phyloP scores from a whole-genome alignment of 2,888 invertebrate species.

The Eurois occulta region DNA sequence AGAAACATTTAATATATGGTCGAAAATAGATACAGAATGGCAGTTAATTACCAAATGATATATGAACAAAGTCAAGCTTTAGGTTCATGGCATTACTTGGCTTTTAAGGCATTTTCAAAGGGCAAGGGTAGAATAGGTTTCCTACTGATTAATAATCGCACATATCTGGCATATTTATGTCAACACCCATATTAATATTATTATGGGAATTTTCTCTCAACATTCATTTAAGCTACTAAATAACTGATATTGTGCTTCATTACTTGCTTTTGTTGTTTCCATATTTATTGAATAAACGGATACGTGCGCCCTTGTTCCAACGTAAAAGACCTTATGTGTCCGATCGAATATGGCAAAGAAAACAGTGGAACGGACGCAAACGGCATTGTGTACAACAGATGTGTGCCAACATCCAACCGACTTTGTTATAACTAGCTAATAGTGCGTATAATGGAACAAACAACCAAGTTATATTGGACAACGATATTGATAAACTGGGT shows the following conservation, averaged over 20 bases:
- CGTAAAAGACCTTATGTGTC: conserved; percentile 75
- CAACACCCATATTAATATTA: conserved; percentile 21
- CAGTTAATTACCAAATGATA: not conserved
- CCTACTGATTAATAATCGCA: conserved; percentile 11
- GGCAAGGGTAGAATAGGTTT: not conserved
- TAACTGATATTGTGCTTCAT: not conserved
- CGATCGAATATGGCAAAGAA: conserved; percentile 75
- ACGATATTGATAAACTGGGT: not conserved
- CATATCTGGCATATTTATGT: conserved; percentile 29
- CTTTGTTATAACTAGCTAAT: conserved; percentile 45
- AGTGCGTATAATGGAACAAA: conserved; percentile 37
- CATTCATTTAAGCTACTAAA: not conserved
- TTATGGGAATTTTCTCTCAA: conserved; percentile 11
- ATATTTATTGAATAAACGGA: conserved; percentile 32
- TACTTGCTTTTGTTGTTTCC: conserved; percentile 6
- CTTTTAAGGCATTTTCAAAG: not conserved
- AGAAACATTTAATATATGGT: conserved; percentile 14
- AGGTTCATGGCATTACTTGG: not conserved
- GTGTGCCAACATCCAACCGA: conserved; percentile 48
- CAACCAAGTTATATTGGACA: conserved; percentile 31
- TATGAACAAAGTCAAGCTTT: not conserved
- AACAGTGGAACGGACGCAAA: conserved; percentile 65
- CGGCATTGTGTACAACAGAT: conserved; percentile 61
- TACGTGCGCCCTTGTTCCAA: conserved; percentile 70
- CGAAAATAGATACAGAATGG: not conserved